Evolutionary conservation across 2,888 invertebrate genomes (phyloP).

Genomic region (Brachypterus glaber): DNA sequence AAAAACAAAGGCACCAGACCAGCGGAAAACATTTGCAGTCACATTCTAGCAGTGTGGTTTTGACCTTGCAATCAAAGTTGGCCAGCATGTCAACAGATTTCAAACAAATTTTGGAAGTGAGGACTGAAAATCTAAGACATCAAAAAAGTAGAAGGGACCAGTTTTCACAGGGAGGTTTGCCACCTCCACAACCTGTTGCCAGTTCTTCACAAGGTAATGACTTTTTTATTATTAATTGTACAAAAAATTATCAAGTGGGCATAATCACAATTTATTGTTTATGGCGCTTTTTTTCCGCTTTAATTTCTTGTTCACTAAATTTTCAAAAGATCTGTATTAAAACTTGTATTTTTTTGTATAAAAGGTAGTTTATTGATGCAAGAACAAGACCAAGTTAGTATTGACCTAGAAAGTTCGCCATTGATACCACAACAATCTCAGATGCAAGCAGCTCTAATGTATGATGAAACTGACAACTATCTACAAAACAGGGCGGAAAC

Average conservation of each 20-base stretch:
- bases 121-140: slow-evolving; percentile 95
- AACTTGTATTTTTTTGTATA: slow-evolving; percentile 14
- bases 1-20: slow-evolving; percentile 53
- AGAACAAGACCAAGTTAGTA: slow-evolving; percentile 65
- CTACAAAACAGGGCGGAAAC: slow-evolving; percentile 90
- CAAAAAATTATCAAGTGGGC: no score
- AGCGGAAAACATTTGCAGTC: slow-evolving; percentile 74
- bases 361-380: slow-evolving; percentile 40
- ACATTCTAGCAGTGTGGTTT: slow-evolving; percentile 87
- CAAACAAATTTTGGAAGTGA: slow-evolving; percentile 92
- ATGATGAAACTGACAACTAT: slow-evolving; percentile 84
- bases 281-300: no score
- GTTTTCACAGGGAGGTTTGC: slow-evolving; percentile 64
- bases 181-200: slow-evolving; percentile 50
- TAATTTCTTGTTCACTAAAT: no score
- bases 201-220: slow-evolving; percentile 40
- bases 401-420: slow-evolving; percentile 64
- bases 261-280: no score
- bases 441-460: slow-evolving; percentile 62
- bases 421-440: slow-evolving; percentile 39
- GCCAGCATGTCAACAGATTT: slow-evolving; percentile 97
- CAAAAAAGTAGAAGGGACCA: slow-evolving; percentile 91
- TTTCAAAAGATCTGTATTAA: no score
- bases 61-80: slow-evolving; percentile 85
- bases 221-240: neutral